phyloP scores from a whole-genome alignment of 2,797 vertebrate species.

The Mico argentatus region DNA sequence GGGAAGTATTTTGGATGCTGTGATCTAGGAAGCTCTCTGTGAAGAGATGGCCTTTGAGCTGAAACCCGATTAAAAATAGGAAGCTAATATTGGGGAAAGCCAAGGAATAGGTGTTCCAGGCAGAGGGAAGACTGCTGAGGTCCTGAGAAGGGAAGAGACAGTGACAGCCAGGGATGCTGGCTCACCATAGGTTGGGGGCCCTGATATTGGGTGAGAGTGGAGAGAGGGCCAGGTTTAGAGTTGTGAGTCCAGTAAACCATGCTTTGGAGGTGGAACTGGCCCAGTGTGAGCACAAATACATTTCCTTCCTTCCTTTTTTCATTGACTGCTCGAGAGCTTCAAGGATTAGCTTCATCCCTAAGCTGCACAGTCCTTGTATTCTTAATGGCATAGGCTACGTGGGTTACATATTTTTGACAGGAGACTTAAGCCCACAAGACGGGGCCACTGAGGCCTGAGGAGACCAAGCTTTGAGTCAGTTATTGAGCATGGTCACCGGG shows the following conservation, averaged over 20 bases:
- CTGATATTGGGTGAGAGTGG: not conserved
- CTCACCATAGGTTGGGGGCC: not conserved
- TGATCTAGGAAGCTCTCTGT: not conserved
- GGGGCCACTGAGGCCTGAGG: not conserved
- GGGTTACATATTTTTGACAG: not conserved
- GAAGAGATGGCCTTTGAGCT: not conserved
- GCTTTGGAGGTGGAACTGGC: not conserved
- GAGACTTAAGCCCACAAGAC: not conserved
- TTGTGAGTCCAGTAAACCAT: not conserved
- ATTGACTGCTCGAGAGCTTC: not conserved
- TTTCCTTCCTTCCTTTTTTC: not conserved
- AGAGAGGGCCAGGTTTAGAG: rapidly evolving
- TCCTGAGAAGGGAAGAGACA: not conserved
- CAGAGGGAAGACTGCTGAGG: not conserved
- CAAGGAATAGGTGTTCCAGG: not conserved
- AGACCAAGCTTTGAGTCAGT: not conserved
- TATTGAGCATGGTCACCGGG: not conserved
- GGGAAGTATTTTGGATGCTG: not conserved
- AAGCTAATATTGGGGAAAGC: not conserved
- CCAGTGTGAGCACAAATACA: rapidly evolving
- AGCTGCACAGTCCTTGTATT: not conserved
- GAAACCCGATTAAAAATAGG: not conserved
- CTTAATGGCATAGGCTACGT: not conserved
- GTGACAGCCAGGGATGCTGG: not conserved
- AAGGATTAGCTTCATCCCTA: not conserved